Base-by-base conservation (phyloP, 2,888 invertebrate genomes). In the Diabrotica balteata region DNA sequence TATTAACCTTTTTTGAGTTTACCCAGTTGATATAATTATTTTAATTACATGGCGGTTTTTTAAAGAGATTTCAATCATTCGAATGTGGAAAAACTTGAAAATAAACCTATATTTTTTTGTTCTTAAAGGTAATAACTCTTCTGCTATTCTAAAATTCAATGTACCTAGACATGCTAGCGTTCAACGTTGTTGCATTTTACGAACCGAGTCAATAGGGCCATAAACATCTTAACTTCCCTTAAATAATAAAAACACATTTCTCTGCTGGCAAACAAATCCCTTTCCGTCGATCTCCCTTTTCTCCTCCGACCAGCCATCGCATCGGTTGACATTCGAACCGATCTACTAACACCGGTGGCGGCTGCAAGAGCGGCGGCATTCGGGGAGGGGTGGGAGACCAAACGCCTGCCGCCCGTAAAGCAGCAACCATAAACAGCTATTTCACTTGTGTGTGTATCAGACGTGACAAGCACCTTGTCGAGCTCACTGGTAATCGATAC, bases 401-500 rank as follows among this genome's bases (percentile, higher is more conserved):
- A 73, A 73, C 73, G 76, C 73, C 76, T 51, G 47, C 60, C 74
- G 73, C 77, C 76, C 74, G 75, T 71, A 71, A 72, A 73, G 73
- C 77, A 77, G 78, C 80, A 78, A 80, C 81, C 80, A 82, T 83
- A 82, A 83, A 83, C 82, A 82, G 82, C 82, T 80, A 82, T 82
- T 83, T 82, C 82, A 80, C 81, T 82, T 82, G 81, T 71, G 74
- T 72, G 70, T 66, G 69, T 63, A 82, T 82, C 81, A 82, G 81
- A 83, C 81, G 82, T 83, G 83, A 84, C 83, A 82, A 83, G 82
- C 81, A 82, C 82, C 83, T 82, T 83, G 84, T 83, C 82, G 81
- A 80, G 80, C 79, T 76, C 74, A 63, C 71, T 73, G 79, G 82
- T 82, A 83, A 83, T 83, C 83, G 82, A 83, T 83, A 83, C 80